Conservation (phyloP, 2,888 invertebrate species). For the Nymphalis urticae region DNA sequence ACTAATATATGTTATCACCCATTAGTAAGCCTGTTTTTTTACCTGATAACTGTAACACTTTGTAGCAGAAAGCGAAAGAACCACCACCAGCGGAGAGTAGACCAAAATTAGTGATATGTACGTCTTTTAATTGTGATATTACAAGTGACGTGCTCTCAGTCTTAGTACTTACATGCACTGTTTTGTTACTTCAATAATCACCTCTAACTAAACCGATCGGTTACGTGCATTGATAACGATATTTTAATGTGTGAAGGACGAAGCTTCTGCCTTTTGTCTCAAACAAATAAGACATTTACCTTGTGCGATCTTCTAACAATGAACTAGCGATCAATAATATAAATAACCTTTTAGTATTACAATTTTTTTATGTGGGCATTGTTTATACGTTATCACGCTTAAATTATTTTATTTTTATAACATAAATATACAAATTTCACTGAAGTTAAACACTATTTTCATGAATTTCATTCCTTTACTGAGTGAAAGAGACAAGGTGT, state of each 20-base stretch:
- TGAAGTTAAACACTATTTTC: slow-evolving; percentile 21
- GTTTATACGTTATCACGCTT: slow-evolving; percentile 21
- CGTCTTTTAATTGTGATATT: slow-evolving; percentile 42
- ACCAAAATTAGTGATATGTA: slow-evolving; percentile 52
- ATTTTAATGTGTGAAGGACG: slow-evolving; percentile 78
- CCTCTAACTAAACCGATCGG: slow-evolving; percentile 68
- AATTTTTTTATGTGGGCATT: slow-evolving; percentile 19
- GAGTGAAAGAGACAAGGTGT: slow-evolving; percentile 11
- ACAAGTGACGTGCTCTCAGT: slow-evolving; percentile 51
- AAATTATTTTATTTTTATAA: slow-evolving; percentile 9
- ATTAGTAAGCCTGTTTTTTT: slow-evolving; percentile 61
- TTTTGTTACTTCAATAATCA: slow-evolving; percentile 74
- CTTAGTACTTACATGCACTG: slow-evolving; percentile 72
- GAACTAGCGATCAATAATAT: slow-evolving; percentile 53
- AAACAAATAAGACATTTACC: slow-evolving; percentile 68
- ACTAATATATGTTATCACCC: slow-evolving; percentile 48
- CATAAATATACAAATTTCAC: slow-evolving; percentile 13
- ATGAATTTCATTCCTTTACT: slow-evolving; percentile 22
- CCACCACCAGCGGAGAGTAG: slow-evolving; percentile 65
- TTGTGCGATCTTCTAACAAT: slow-evolving; percentile 56
- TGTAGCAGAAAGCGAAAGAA: slow-evolving; percentile 45
- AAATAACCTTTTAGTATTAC: slow-evolving; percentile 37
- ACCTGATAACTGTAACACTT: slow-evolving; percentile 43
- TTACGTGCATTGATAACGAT: slow-evolving; percentile 75
- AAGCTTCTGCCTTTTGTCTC: slow-evolving; percentile 69